Evolutionary conservation across 2,888 invertebrate genomes (phyloP), one percentile per base, ranked within the genome.

Genomic region (Spisula solida): DNA sequence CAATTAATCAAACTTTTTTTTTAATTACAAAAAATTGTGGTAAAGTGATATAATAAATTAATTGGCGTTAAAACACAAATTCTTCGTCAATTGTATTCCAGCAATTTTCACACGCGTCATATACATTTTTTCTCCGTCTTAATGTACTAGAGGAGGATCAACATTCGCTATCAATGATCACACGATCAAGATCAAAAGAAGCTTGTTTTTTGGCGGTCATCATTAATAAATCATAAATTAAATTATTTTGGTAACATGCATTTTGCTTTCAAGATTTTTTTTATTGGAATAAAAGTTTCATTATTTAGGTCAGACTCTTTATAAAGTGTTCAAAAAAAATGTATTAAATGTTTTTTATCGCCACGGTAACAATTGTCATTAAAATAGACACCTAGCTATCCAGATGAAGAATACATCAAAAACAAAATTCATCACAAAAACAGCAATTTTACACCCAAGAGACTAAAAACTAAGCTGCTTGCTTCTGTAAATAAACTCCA

Each of bases 151-250:
- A 75, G 31, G 34, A 14, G 18, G 18, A 31, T 75, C 31, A 75
- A 31, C 34, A 10, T 4, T 31, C 12, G 31, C 16, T 75, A 34
- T 75, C 29, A 75, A 34, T 75, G 31, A 34, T 75, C 75, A 34
- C 25, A 75, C 14, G 1, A 75, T 75, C 31, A 34, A 2, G 75
- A 75, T 75, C 1, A 75, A 31, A 75, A 31, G 34, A 75, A 75
- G 31, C 34, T 75, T 75, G 75, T 75, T 75, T 75, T 75, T 31
- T 34, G 14, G 41, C 29, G 14, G 75, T 75, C 75, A 75, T 75
- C 75, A 75, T 75, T 31, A 75, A 75, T 29, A 34, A 75, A 75
- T 75, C 31, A 25, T 75, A 75, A 75, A 34, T 75, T 75, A 75
- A 0, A 31, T 31, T 34, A 31, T 75, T 34, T 75, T 18, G 16